Evolutionary conservation across 2,888 invertebrate species (phyloP).

Genomic region (Phasia obesa): DNA sequence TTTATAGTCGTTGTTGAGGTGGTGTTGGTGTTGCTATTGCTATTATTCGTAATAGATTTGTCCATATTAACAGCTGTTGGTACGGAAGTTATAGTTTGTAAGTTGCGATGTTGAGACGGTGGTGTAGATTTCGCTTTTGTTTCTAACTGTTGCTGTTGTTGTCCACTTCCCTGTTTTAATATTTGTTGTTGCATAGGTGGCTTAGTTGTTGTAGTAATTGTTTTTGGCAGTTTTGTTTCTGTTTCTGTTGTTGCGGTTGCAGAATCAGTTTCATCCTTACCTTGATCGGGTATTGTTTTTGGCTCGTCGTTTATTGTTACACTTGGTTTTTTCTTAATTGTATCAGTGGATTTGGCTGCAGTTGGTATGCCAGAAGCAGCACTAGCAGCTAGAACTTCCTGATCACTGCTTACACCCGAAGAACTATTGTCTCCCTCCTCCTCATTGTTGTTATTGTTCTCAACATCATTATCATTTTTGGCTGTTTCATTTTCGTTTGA

Average conservation of each 20-base stretch:
- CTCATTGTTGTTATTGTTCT: slow-evolving; percentile 71
- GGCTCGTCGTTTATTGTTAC: slow-evolving; percentile 79
- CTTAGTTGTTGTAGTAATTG: slow-evolving; percentile 55
- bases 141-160: slow-evolving; percentile 61
- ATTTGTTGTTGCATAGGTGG: slow-evolving; percentile 54
- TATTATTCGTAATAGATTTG: slow-evolving; percentile 32
- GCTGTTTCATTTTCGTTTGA: slow-evolving; percentile 40
- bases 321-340: slow-evolving; percentile 81
- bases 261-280: slow-evolving; percentile 72
- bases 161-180: slow-evolving; percentile 63
- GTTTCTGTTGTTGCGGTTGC: slow-evolving; percentile 62
- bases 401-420: slow-evolving; percentile 93
- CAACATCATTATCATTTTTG: slow-evolving; percentile 65
- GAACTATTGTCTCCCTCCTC: slow-evolving; percentile 95
- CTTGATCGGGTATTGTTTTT: slow-evolving; percentile 76
- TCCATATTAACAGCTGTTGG: slow-evolving; percentile 50
- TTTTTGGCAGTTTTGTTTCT: slow-evolving; percentile 65
- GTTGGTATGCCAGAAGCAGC: slow-evolving; percentile 77
- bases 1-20: slow-evolving; percentile 23
- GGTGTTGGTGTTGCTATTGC: slow-evolving; percentile 9
- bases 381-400: slow-evolving; percentile 84
- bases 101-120: slow-evolving; percentile 67
- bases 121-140: slow-evolving; percentile 56
- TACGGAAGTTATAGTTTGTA: slow-evolving; percentile 29
- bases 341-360: slow-evolving; percentile 83